Evolutionary conservation across 2,888 invertebrate genomes (phyloP), one percentile per base, ranked within the genome.

Genomic region (Rutpela maculata): DNA sequence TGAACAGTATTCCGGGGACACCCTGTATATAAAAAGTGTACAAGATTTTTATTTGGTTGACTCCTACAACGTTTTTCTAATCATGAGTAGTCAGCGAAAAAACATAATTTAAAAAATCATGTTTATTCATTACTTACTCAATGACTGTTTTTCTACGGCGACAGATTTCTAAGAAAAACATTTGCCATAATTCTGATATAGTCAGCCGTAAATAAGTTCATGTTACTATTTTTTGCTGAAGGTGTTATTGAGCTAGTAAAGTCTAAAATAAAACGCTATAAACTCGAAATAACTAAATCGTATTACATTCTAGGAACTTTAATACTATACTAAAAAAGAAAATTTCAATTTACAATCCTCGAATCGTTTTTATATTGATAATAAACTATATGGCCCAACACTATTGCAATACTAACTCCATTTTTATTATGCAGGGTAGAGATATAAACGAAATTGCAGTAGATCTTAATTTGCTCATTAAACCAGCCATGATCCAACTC

Each of bases 361-460:
- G 69, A 77, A 78, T 77, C 66, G 74, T 77, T 78, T 78, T 78
- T 80, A 76, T 78, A 78, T 80, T 70, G 80, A 80, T 74, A 74
- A 65, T 80, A 78, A 80, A 80, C 66, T 43, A 75, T 56, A 80
- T 71, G 74, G 74, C 74, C 56, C 60, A 69, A 71, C 69, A 70
- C 76, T 76, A 78, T 78, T 76, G 75, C 80, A 76, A 80, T 68
- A 73, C 67, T 78, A 78, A 80, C 66, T 71, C 31, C 26, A 76
- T 69, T 78, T 80, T 80, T 75, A 78, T 78, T 77, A 77, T 74
- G 72, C 69, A 65, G 70, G 71, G 78, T 74, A 74, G 74, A 74
- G 77, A 71, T 76, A 74, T 78, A 78, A 80, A 80, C 78, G 78
- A 78, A 78, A 78, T 80, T 78, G 78, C 75, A 76, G 74, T 79